Conservation (phyloP, 37 sponge, comb jelly and placozoan genomes). For the Tethya wilhelma region DNA sequence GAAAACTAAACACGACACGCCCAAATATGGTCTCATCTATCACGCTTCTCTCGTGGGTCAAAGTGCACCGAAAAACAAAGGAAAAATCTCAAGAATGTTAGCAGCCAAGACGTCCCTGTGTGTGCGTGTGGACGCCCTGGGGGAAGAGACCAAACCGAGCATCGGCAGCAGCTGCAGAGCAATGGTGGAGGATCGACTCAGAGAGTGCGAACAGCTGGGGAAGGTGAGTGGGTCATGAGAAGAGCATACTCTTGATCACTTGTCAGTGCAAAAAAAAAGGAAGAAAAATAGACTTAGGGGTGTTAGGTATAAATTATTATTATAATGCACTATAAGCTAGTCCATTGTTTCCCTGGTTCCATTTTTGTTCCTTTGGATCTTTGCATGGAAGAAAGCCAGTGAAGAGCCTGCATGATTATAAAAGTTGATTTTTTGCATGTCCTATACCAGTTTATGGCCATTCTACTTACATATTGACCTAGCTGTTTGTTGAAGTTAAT, state of each 20-base stretch:
- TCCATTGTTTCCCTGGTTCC: too few relatives aligned
- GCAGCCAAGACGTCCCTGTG: conserved; percentile 96
- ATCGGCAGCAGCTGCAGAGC: conserved; percentile 75
- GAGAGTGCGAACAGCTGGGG: conserved; percentile 78
- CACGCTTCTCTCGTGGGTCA: conserved; percentile 98
- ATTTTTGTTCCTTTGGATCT: too few relatives aligned
- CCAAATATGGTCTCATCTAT: conserved; percentile 97
- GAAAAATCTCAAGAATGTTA: conserved; percentile 95
- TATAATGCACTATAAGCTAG: too few relatives aligned
- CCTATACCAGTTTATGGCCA: too few relatives aligned
- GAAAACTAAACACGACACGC: conserved; percentile 98
- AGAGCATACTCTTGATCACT: too few relatives aligned
- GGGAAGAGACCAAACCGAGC: conserved; percentile 77
- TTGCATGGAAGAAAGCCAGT: too few relatives aligned
- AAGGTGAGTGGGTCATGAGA: conserved; percentile 40
- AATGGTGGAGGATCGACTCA: conserved; percentile 79
- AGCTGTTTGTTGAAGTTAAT: background rate
- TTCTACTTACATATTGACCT: too few relatives aligned
- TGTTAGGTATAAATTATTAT: too few relatives aligned
- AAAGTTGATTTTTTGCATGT: too few relatives aligned
- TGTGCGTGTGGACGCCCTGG: conserved; percentile 91
- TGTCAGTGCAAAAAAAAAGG: too few relatives aligned
- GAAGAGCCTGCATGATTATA: too few relatives aligned
- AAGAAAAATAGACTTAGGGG: too few relatives aligned
- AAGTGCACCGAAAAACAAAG: conserved; percentile 89